Conservation (phyloP, 2,888 invertebrate genomes). For the Eilema sororculum region DNA sequence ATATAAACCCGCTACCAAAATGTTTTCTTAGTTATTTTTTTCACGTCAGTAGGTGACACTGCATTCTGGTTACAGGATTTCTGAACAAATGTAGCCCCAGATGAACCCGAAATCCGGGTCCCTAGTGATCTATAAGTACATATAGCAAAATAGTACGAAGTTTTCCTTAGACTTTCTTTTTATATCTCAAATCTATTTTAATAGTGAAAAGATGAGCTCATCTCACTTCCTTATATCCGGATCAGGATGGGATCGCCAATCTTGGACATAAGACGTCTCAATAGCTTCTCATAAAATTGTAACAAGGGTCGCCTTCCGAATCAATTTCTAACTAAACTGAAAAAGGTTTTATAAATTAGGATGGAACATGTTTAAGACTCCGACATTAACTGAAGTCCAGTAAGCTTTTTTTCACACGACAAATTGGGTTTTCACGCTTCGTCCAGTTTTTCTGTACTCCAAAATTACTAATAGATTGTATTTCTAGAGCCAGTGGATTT, state of each 20-base stretch:
- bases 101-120: no score
- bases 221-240: conserved; percentile 13
- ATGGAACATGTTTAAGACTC: conserved; percentile 1
- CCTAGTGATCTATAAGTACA: no score
- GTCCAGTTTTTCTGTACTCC: not conserved
- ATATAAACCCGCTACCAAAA: no score
- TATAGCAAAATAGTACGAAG: not conserved
- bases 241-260: conserved; percentile 12
- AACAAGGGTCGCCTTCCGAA: conserved; percentile 23
- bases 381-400: conserved; percentile 3
- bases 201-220: conserved; percentile 13
- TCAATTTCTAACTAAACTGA: conserved; percentile 24
- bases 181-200: conserved; percentile 11
- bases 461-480: not conserved
- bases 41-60: no score
- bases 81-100: no score
- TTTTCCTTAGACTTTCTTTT: not conserved
- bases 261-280: conserved; percentile 19
- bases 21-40: no score
- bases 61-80: no score
- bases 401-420: not conserved
- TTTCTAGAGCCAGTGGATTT: not conserved
- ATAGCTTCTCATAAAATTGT: conserved; percentile 24
- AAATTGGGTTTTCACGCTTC: not conserved
- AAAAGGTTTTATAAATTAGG: conserved; percentile 24